Conservation (phyloP, 2,797 vertebrate genomes). For the Alectoris magna region DNA sequence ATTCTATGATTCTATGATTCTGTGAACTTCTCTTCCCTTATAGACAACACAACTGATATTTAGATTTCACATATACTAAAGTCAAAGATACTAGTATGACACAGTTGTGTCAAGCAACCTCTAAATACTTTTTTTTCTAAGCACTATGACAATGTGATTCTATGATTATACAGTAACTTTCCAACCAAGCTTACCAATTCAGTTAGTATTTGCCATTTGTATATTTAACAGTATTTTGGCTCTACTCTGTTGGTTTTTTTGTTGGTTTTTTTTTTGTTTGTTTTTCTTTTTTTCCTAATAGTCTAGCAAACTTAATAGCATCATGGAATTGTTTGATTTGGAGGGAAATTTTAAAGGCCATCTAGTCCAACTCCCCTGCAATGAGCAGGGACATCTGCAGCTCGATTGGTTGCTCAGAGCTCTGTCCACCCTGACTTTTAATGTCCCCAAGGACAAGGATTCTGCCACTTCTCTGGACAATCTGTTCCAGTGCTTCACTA, state of each 20-base stretch:
- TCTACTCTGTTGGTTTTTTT: background rate
- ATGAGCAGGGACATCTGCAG: no score
- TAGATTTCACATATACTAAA: background rate
- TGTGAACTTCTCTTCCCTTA: background rate
- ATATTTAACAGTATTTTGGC: background rate
- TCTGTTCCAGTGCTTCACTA: no score
- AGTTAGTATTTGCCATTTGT: background rate
- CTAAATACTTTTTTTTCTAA: background rate
- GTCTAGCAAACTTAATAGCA: background rate
- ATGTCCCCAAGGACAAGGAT: no score
- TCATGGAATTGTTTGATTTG: no score
- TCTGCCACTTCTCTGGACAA: no score
- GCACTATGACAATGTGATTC: background rate
- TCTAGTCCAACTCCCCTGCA: no score
- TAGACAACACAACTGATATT: background rate
- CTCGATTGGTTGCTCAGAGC: no score
- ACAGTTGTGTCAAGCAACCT: rapidly evolving
- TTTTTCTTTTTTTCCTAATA: background rate
- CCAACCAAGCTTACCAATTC: background rate
- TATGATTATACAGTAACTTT: background rate
- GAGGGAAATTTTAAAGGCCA: no score
- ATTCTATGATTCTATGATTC: no score
- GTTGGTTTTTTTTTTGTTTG: no score
- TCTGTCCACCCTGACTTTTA: no score
- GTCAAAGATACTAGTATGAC: background rate